Conservation (phyloP, 2,797 vertebrate species). For the Morus bassanus region DNA sequence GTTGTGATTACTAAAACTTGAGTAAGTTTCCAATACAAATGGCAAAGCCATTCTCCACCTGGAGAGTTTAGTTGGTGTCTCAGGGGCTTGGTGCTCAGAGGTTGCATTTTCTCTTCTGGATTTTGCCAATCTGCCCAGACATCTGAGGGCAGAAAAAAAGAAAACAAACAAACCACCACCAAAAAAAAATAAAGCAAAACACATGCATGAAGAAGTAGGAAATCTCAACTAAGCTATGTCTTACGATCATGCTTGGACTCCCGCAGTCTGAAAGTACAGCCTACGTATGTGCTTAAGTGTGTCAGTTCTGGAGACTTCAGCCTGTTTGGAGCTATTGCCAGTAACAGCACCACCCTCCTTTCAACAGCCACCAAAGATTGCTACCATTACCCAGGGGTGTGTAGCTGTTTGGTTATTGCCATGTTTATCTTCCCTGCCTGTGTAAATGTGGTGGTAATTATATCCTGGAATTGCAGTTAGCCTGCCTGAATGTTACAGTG, state of each 20-base stretch:
- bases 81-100: neutral
- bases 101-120: neutral
- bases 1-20: neutral
- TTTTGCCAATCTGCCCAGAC: neutral
- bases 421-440: neutral
- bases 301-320: neutral
- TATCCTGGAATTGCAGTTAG: neutral
- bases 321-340: neutral
- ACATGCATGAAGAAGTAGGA: neutral
- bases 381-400: fast-evolving
- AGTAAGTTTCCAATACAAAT: neutral
- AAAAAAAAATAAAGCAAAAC: neutral
- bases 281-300: neutral
- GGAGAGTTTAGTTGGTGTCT: fast-evolving
- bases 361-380: neutral
- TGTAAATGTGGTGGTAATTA: neutral
- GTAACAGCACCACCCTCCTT: neutral
- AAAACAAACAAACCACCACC: neutral
- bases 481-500: neutral
- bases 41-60: neutral
- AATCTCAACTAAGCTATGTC: neutral
- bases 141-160: neutral
- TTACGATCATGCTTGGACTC: neutral
- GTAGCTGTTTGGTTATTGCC: neutral
- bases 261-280: neutral